Base-by-base conservation (phyloP, 2,888 invertebrate species). In the Amorpha juglandis region DNA sequence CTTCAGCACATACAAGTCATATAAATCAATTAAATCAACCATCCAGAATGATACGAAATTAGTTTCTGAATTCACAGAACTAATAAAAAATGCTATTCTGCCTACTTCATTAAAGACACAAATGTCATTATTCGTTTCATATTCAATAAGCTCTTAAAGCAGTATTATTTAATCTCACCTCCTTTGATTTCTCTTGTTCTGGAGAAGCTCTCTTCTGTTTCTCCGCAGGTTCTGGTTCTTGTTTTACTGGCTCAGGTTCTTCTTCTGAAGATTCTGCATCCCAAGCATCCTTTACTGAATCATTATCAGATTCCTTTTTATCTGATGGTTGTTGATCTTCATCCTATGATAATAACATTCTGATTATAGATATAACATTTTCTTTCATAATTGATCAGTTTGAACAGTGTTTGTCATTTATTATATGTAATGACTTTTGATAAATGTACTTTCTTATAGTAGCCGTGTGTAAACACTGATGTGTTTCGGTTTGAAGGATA, bases 221-320 rank as follows among this genome's bases (percentile, higher is more conserved):
- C 53, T 87, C 81, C 33, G 78, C 76, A 38, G 81, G 76, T 14
- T 76, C 75, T 9, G 81, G 78, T 73, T 87, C 75, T 21, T 80
- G 72, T 76, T 81, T 7, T 6, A 76, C 70, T 4, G 86, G 83
- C 67, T 89, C 91, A 0, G 75, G 70, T 66, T 92, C 92, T 16
- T 95, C 95, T 66, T 95, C 94, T 0, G 92, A 92, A 58, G 96
- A 96, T 69, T 96, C 96, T 0, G 96, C 97, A 88, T 98, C 98
- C 97, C 98, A 98, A 0, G 97, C 95, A 78, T 98, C 97, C 84
- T 98, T 97, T 0, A 98, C 95, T 6, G 83, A 81, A 69, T 95
- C 95, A 74, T 94, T 95, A 11, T 94, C 93, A 7, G 86, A 81
- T 69, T 87, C 89, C 48, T 88, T 84, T 68, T 85, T 89, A 47